These are phyloP conservation scores for Spicauda simplicius DNA, from an alignment of 2,888 invertebrate genomes.

Conservation along the genomic window DNA sequence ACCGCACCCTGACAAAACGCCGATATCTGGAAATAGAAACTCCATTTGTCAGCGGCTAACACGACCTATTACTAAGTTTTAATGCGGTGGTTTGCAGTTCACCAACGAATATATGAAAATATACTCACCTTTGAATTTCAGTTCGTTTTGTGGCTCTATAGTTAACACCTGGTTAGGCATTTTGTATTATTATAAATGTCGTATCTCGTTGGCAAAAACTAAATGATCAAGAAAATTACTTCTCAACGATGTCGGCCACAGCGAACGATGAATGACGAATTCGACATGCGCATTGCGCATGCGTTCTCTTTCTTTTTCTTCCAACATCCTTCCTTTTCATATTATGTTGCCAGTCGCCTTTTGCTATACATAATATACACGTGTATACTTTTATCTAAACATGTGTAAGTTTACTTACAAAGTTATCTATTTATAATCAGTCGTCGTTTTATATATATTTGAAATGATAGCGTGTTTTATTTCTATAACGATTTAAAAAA, in stretches of 20 bases:
- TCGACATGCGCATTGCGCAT: constrained; percentile 63
- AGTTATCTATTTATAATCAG: neutral
- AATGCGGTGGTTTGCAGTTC: constrained; percentile 60
- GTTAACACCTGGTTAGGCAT: constrained; percentile 91
- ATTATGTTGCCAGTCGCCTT: constrained; percentile 24
- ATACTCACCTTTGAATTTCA: constrained; percentile 94
- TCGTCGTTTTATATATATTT: neutral
- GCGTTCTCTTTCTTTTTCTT: constrained; percentile 46
- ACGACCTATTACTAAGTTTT: constrained; percentile 71
- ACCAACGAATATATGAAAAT: constrained; percentile 51
- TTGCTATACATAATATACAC: neutral
- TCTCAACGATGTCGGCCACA: constrained; percentile 72
- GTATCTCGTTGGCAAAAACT: constrained; percentile 70
- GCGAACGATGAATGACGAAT: constrained; percentile 70
- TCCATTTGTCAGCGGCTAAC: constrained; percentile 82
- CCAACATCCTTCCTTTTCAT: constrained; percentile 27
- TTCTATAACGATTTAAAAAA: no score
- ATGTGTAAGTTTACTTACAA: neutral
- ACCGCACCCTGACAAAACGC: constrained; percentile 81
- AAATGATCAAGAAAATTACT: constrained; percentile 63
- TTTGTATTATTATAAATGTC: constrained; percentile 82
- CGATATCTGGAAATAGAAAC: constrained; percentile 84
- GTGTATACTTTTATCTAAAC: no score
- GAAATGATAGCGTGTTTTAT: no score
- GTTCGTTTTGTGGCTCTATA: constrained; percentile 95